phyloP scores from a whole-genome alignment of 2,888 invertebrate species.

The Merodon equestris region DNA sequence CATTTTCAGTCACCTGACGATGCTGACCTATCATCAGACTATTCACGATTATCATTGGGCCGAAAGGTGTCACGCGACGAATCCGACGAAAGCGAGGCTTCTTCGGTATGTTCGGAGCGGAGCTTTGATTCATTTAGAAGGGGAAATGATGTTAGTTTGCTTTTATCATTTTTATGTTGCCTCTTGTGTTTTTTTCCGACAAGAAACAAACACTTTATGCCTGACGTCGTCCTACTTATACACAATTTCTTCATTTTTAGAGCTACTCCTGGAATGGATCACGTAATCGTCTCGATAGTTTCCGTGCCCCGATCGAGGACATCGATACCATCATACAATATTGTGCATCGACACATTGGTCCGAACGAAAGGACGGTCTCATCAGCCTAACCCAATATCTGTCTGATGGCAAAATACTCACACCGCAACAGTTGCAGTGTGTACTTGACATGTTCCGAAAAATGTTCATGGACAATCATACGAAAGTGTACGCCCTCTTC shows the following conservation, averaged over 20 bases:
- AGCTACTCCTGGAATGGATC: constrained; percentile 92
- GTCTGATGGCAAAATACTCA: constrained; percentile 81
- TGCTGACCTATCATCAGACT: constrained; percentile 72
- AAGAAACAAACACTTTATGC: not conserved
- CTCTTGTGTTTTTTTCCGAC: constrained; percentile 34
- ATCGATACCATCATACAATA: constrained; percentile 91
- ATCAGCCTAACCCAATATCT: constrained; percentile 87
- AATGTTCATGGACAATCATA: constrained; percentile 98
- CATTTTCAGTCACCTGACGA: constrained; percentile 81
- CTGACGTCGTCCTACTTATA: not conserved
- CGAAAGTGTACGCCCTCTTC: constrained; percentile 95
- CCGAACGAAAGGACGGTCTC: constrained; percentile 96
- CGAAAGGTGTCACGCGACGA: constrained; percentile 84
- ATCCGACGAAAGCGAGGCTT: constrained; percentile 94
- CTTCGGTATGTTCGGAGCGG: constrained; percentile 95
- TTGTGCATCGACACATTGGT: constrained; percentile 95
- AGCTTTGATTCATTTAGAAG: constrained; percentile 90
- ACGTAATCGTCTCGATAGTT: constrained; percentile 86
- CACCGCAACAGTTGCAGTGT: constrained; percentile 84
- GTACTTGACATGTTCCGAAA: constrained; percentile 96
- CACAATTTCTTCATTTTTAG: constrained; percentile 75
- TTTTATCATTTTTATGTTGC: constrained; percentile 76
- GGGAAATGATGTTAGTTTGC: constrained; percentile 86
- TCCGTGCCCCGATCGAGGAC: constrained; percentile 84
- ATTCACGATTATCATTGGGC: constrained; percentile 77